Evolutionary conservation across 2,888 invertebrate species (phyloP), one percentile per base, ranked within the genome.

Genomic region (Tachina grossa): DNA sequence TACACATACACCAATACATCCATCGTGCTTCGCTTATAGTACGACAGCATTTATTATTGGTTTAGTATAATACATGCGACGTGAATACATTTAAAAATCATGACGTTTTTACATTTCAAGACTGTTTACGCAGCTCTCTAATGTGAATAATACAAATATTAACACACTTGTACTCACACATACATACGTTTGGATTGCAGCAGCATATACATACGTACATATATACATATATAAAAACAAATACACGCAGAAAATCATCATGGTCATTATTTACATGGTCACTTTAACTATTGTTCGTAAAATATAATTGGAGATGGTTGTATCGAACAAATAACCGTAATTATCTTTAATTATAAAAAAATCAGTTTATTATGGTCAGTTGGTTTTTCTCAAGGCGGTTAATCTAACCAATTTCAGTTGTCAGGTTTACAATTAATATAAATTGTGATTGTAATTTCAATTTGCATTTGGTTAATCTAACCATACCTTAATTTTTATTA

Each of bases 101-200:
- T n/a, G n/a, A n/a, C n/a, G n/a, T n/a, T n/a, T n/a, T n/a, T n/a
- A n/a, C n/a, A n/a, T n/a, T n/a, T n/a, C n/a, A n/a, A n/a, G n/a
- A n/a, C n/a, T n/a, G n/a, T n/a, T n/a, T n/a, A n/a, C n/a, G n/a
- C n/a, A n/a, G n/a, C n/a, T n/a, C n/a, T n/a, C n/a, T n/a, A 39
- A 79, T 66, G 39, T n/a, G 19, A 39, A 47, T 31, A 79, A 53
- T 47, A 47, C 16, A 63, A 71, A 79, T 63, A 71, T 53, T 55
- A 63, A 71, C 8, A 49, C 13, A 57, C 47, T 80, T 72, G 31
- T 65, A 31, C 45, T 77, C 31, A 43, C 16, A 53, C 10, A 43
- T 13, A 4, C 39, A 22, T 47, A 78, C 6, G 43, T 31, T 31
- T 31, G 31, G 31, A 31, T 31, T 31, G 31, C 31, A 31, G 31